Evolutionary conservation across 2,888 invertebrate species (phyloP), one percentile per base, ranked within the genome.

Genomic region (Strigamia transsilvanica): DNA sequence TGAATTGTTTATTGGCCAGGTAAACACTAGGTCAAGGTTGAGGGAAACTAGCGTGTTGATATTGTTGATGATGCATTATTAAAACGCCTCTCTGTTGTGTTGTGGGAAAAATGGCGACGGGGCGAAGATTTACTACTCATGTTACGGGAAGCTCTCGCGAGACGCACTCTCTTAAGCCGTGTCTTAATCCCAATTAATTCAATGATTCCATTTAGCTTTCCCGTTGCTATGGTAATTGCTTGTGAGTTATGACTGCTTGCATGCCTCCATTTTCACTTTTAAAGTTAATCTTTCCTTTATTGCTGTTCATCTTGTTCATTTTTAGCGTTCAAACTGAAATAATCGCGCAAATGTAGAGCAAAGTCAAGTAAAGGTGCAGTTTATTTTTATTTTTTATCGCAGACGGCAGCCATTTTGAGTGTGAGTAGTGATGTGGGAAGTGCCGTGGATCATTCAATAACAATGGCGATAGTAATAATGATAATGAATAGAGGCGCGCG

Each of bases 1-100:
- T 73, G 73, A 73, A 73, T 73, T 73, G 73, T 73, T 73, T 73
- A 73, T 73, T 73, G 73, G 73, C 73, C 73, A 73, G 73, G 73
- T 73, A 73, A 7, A 27, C 73, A 73, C 13, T 73, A 27, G 73
- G 73, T 73, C 73, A 73, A 73, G 73, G 73, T 73, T 73, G 32
- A 73, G 73, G 73, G 73, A 73, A 73, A 9, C 27, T 73, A 73
- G 73, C 73, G 73, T 73, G 73, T 73, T 73, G 73, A 73, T 73
- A 73, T 73, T 73, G 73, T 73, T 73, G 73, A 73, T 27, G 73
- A 73, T 73, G 73, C 73, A 73, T 73, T 73, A 73, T 73, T 73
- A 73, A 73, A 73, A 32, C 73, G 73, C 32, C 32, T 27, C 23
- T 27, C n/a, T 56, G 56, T 56, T 56, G 18, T 56, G 73, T 73